Conservation (phyloP, 2,113 vertebrate species). For the Steatornis caripensis region DNA sequence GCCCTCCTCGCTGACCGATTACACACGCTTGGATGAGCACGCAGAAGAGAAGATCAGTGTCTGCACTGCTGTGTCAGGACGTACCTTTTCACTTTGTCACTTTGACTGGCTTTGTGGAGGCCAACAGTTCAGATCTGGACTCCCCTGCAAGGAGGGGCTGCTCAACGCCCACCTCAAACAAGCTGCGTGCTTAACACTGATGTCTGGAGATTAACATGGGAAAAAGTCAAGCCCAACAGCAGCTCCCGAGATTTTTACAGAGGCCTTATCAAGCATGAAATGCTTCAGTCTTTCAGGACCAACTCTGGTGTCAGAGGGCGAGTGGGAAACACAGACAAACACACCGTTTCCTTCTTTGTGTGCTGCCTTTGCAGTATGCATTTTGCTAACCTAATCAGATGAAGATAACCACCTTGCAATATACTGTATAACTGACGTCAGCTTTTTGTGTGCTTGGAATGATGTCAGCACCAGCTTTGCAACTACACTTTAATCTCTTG, state of each 20-base stretch:
- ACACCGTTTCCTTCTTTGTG: neutral
- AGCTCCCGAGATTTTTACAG: neutral
- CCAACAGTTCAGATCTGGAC: neutral
- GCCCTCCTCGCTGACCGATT: neutral
- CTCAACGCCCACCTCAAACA: neutral
- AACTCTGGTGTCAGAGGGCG: accelerated
- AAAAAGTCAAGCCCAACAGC: neutral
- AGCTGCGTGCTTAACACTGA: neutral
- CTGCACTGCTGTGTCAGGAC: neutral
- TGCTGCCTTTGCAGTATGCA: neutral
- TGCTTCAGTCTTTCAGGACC: neutral
- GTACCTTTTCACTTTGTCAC: neutral
- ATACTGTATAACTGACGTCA: neutral
- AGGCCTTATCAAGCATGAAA: neutral
- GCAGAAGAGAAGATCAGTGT: neutral
- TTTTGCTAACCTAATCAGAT: slow-evolving; percentile 47
- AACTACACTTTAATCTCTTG: neutral
- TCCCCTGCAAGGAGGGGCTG: neutral
- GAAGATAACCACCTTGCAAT: slow-evolving; percentile 55
- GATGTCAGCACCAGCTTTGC: slow-evolving; percentile 28
- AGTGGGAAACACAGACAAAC: neutral
- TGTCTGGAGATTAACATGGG: neutral
- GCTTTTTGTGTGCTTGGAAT: slow-evolving; percentile 37
- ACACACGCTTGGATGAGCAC: neutral
- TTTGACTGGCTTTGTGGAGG: neutral